Base-by-base conservation (phyloP, 2,888 invertebrate species). In the Pachymerium ferrugineum region DNA sequence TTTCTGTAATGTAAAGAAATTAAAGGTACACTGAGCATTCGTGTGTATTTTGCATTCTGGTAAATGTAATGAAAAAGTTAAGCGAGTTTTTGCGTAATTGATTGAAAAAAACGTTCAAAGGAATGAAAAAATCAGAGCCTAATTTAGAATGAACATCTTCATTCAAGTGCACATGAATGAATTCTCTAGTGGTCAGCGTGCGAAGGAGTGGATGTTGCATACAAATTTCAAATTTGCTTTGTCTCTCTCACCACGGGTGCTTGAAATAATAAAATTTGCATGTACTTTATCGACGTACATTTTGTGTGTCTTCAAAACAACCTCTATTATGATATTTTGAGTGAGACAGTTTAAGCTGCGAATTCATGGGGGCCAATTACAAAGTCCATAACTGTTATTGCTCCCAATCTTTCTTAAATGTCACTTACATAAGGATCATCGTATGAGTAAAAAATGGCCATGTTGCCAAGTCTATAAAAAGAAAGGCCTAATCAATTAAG, bases 401-500 rank as follows among this genome's bases (percentile, higher is more conserved):
- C 62, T 62, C 10, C 19, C 47, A 22, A 28, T 12, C 28, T 28
- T 28, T 62, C 54, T 25, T n/a, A n/a, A n/a, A 54, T 54, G 22
- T 25, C 25, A 54, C 54, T 54, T 28, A 25, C 28, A 62, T n/a
- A n/a, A n/a, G n/a, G n/a, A n/a, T n/a, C n/a, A 62, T 62, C n/a
- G 62, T 1, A 12, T 14, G 6, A n/a, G n/a, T n/a, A 62, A 62
- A 62, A 62, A 62, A 28, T 62, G 62, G 12, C 28, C 62, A 28
- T 28, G 28, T 25, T 62, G 62, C 62, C 62, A 62, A 62, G 62
- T 62, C 62, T 62, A 62, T 62, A 25, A 62, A 62, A 62, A 62
- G 62, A 62, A 54, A 62, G n/a, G 62, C 62, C 62, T 62, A 62
- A 62, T 62, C 62, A 62, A 62, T 62, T 62, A 62, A 62, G 62